Evolutionary conservation across 2,113 vertebrate genomes (phyloP).

Genomic region (Oreochromis spilurus): DNA sequence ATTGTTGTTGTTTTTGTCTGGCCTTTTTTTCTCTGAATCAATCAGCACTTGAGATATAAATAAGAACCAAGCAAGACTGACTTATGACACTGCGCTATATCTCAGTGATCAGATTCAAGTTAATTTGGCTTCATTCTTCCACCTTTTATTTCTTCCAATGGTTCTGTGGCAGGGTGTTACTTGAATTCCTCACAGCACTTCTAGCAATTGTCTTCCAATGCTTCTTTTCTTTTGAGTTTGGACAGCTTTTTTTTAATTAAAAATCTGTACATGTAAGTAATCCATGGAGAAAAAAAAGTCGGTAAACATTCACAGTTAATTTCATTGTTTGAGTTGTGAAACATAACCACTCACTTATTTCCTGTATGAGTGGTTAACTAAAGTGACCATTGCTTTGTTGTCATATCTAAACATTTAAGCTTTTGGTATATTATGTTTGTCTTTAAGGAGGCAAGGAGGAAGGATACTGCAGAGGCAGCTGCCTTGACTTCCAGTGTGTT

Average conservation of each 20-base stretch:
- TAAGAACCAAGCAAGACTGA: background rate
- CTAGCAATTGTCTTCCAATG: background rate
- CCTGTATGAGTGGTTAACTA: background rate
- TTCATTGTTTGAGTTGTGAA: background rate
- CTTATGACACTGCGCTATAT: background rate
- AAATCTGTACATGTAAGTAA: background rate
- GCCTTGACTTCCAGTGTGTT: constrained; percentile 45
- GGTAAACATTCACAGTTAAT: background rate
- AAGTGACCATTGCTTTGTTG: background rate
- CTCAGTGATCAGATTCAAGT: background rate
- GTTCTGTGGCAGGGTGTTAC: background rate
- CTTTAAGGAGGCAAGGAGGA: constrained; percentile 21
- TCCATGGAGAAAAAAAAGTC: background rate
- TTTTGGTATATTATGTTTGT: constrained; percentile 17
- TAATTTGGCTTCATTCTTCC: background rate
- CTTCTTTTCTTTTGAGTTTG: background rate
- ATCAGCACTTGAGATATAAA: background rate
- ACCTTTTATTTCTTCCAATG: background rate
- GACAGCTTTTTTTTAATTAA: background rate
- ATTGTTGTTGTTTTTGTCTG: background rate
- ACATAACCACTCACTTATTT: background rate
- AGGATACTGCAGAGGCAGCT: constrained; percentile 36
- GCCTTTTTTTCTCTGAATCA: background rate
- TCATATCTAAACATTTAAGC: constrained; percentile 21
- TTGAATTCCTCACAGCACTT: background rate